A percentile compares a stretch with the other conserved stretches of the same genome.
Evolutionary conservation across 2,888 invertebrate genomes (phyloP).

Genomic region (Eupelmus urozonus): DNA sequence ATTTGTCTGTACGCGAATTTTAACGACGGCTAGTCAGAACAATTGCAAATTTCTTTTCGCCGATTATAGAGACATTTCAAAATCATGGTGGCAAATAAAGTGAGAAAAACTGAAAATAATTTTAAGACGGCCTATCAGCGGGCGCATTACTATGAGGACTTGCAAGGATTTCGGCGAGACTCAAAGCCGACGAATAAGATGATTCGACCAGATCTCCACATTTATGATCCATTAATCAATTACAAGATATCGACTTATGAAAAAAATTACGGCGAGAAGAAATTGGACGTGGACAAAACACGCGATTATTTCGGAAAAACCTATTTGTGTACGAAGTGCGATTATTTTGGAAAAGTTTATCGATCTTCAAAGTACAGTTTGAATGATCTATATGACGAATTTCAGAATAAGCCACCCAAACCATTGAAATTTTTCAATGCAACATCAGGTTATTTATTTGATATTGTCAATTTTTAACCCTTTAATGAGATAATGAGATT

Average conservation of each 20-base stretch:
- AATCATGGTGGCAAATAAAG: constrained; percentile 2
- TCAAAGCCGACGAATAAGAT: background rate
- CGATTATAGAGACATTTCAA: background rate
- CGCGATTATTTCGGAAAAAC: background rate
- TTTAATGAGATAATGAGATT: background rate
- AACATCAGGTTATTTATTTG: constrained; percentile 40
- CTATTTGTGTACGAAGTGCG: background rate
- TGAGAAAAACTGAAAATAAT: background rate
- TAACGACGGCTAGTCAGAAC: constrained; percentile 27
- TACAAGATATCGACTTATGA: constrained; percentile 42
- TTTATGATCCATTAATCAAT: constrained; percentile 50
- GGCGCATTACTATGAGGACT: constrained; percentile 39
- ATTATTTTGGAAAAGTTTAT: constrained; percentile 32
- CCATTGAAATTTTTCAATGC: constrained; percentile 25
- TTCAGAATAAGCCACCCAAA: constrained; percentile 21
- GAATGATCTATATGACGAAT: constrained; percentile 52
- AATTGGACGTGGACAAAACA: background rate
- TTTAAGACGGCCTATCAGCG: constrained; percentile 37
- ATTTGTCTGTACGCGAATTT: constrained; percentile 8
- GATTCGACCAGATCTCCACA: constrained; percentile 41
- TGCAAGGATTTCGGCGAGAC: background rate
- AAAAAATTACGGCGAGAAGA: constrained; percentile 4
- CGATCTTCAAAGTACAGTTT: constrained; percentile 29
- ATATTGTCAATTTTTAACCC: background rate
- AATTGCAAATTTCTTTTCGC: background rate